Conservation (phyloP, 2,113 vertebrate species). For the Ailuropoda melanoleuca region DNA sequence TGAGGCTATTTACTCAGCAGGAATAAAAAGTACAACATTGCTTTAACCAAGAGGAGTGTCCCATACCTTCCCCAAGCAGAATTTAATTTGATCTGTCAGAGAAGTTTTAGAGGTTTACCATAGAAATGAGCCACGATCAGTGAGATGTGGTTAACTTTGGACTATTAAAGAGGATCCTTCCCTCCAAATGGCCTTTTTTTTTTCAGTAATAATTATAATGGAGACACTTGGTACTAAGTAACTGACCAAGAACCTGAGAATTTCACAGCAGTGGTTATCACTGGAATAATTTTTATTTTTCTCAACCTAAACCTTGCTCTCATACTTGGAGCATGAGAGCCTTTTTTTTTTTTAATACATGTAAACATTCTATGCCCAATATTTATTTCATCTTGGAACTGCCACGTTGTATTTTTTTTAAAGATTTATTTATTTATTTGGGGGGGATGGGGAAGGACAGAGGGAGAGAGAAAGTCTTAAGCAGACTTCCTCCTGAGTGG, state of each 20-base stretch:
- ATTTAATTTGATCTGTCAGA: slow-evolving; percentile 70
- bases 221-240: slow-evolving; percentile 5
- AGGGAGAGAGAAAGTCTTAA: background rate
- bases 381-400: slow-evolving; percentile 36
- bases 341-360: background rate
- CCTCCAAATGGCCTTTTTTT: background rate
- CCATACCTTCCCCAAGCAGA: slow-evolving; percentile 16
- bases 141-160: slow-evolving; percentile 54
- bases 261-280: slow-evolving; percentile 21
- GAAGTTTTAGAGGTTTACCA: slow-evolving; percentile 43
- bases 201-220: slow-evolving; percentile 56
- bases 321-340: background rate
- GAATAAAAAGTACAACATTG: slow-evolving; percentile 66
- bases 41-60: slow-evolving; percentile 52
- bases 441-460: background rate
- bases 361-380: background rate
- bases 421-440: background rate
- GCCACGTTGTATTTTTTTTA: background rate
- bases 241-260: slow-evolving; percentile 1
- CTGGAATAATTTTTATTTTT: slow-evolving; percentile 35
- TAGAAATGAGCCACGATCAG: slow-evolving; percentile 52
- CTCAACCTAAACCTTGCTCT: background rate
- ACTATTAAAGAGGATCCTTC: slow-evolving; percentile 27
- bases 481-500: background rate
- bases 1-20: slow-evolving; percentile 76